Evolutionary conservation across 1,140 invertebrate genomes (phyloP).

Genomic region (Hyphantria cunea): DNA sequence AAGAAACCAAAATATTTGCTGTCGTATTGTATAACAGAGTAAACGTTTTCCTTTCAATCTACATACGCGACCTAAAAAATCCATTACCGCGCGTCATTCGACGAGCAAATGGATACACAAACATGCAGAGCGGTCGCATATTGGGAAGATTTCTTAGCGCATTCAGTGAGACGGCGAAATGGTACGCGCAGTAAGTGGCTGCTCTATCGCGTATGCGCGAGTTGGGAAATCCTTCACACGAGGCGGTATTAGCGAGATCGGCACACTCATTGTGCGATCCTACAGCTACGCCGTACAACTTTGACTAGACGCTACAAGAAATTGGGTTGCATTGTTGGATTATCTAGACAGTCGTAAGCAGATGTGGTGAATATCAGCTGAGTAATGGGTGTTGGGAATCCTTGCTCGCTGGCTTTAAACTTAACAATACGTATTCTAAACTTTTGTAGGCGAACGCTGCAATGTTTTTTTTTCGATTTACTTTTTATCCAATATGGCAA

Average conservation of each 20-base stretch:
- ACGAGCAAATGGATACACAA: slow-evolving; percentile 54
- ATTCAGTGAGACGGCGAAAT: slow-evolving; percentile 48
- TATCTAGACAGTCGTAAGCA: slow-evolving; percentile 28
- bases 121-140: slow-evolving; percentile 43
- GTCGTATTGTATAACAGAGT: slow-evolving; percentile 1
- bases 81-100: slow-evolving; percentile 34
- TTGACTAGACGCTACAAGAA: slow-evolving; percentile 25
- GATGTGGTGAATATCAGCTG: slow-evolving; percentile 14
- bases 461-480: neutral
- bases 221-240: slow-evolving; percentile 36
- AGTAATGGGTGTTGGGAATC: slow-evolving; percentile 14
- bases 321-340: slow-evolving; percentile 32
- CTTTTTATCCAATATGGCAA: neutral
- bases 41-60: slow-evolving; percentile 20
- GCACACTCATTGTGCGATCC: slow-evolving; percentile 9
- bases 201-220: slow-evolving; percentile 27
- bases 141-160: slow-evolving; percentile 39
- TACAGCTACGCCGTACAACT: slow-evolving; percentile 20
- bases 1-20: no score
- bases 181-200: slow-evolving; percentile 41
- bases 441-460: neutral
- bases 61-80: slow-evolving; percentile 33
- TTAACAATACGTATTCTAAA: neutral
- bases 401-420: slow-evolving; percentile 14
- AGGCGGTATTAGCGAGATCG: slow-evolving; percentile 32